Conservation (phyloP, 2,113 vertebrate species). For the Gopherus evgoodei region DNA sequence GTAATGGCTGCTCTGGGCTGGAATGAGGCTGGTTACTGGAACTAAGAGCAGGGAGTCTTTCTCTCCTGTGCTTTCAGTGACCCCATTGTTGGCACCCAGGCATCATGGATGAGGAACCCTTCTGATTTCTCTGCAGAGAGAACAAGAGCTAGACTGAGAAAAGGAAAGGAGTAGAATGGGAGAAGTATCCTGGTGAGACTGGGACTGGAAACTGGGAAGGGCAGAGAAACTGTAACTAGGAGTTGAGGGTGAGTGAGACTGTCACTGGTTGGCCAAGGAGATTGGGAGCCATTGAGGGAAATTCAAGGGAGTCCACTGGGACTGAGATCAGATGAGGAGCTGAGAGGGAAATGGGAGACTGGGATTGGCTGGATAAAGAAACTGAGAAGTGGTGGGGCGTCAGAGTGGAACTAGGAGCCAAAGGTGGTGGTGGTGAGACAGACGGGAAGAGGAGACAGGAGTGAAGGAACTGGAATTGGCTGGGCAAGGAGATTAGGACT, state of each 20-base stretch:
- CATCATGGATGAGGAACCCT: background rate
- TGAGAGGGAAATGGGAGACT: background rate
- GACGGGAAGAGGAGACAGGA: background rate
- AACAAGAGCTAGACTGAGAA: background rate
- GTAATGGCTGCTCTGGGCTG: background rate
- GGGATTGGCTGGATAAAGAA: background rate
- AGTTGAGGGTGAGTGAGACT: background rate
- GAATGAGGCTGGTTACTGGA: background rate
- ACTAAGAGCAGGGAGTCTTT: background rate
- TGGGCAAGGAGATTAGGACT: background rate
- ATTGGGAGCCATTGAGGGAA: background rate
- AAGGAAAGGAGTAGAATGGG: background rate
- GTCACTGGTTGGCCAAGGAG: background rate
- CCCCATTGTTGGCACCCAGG: background rate
- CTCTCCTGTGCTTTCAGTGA: background rate
- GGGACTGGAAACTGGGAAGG: background rate
- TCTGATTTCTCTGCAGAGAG: background rate
- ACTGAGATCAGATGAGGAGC: rapidly evolving
- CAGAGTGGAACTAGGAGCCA: background rate
- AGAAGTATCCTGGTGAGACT: background rate
- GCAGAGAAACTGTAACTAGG: background rate
- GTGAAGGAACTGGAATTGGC: background rate
- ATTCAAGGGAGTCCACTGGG: too few relatives aligned
- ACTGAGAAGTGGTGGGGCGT: background rate
- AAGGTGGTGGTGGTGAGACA: rapidly evolving